These are phyloP conservation scores for Pluvialis apricaria DNA, from an alignment of 2,113 vertebrate species.

Conservation along the genomic window DNA sequence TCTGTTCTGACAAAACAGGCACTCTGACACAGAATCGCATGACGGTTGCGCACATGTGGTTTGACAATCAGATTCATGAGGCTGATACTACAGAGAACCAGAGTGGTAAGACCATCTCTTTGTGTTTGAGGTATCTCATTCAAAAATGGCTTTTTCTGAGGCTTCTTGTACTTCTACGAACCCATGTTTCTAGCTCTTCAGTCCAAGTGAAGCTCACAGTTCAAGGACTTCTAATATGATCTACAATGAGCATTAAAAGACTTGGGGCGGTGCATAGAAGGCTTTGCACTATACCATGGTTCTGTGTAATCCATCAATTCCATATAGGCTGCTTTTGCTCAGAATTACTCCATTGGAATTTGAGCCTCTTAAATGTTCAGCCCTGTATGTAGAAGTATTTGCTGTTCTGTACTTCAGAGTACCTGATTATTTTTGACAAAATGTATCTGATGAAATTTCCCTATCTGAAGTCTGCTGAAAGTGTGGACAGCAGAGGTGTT, in stretches of 20 bases:
- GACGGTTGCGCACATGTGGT: constrained; percentile 86
- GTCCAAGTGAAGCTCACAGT: not conserved
- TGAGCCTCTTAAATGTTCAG: not conserved
- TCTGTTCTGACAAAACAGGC: constrained; percentile 83
- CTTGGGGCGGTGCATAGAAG: not conserved
- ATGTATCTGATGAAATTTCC: not conserved
- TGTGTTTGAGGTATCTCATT: not conserved
- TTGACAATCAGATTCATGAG: constrained; percentile 84
- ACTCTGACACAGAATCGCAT: constrained; percentile 84
- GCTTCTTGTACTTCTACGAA: not conserved
- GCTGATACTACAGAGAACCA: constrained; percentile 84
- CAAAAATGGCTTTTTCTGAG: not conserved
- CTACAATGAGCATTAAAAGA: not conserved
- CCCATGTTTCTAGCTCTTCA: not conserved
- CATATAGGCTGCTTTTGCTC: not conserved
- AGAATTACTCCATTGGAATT: not conserved
- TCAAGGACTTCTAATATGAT: not conserved
- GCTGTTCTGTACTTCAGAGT: not conserved
- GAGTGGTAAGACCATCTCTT: constrained; percentile 67
- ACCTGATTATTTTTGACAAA: not conserved
- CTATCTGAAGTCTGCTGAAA: not conserved
- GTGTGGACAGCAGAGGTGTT: not conserved
- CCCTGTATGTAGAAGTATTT: not conserved
- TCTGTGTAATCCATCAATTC: not conserved
- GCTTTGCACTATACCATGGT: not conserved